Evolutionary conservation across 2,113 vertebrate species (phyloP), one percentile per base, ranked within the genome.

Genomic region (Coregonus clupeaformis): DNA sequence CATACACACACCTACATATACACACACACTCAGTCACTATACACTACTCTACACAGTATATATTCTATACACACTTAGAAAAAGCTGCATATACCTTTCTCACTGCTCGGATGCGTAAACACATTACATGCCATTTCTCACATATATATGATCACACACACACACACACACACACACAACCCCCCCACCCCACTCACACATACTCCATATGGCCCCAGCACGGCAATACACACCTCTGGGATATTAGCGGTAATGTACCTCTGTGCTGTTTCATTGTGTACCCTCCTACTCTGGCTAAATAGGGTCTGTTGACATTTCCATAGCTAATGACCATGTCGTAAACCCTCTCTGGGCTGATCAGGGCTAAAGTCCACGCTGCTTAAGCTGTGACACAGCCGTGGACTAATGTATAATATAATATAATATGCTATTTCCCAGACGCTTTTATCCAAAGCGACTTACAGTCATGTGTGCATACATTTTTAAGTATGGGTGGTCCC

Each of bases 291-390:
- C n/a, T 60, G 20, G n/a, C 57, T 22, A 22, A n/a, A 60, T 14
- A 29, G 12, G 24, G 63, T 57, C 12, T 86, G 78, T 87, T 89
- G 81, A 89, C 84, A 75, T n/a, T 81, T 76, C 67, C 49, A 32
- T 14, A 18, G 27, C 57, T 74, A 78, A 82, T 78, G 69, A 67
- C 57, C 75, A 11, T 5, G 25, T 73, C 11, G 71, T 86, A 82
- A 87, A 87, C 42, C 0, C 0, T 27, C 0, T 27, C 27, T 71
- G 7, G 3, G 29, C 20, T 72, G 32, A 20, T 36, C 62, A 5
- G 24, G 75, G 52, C 6, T 65, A 68, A 89, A 87, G 85, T 87
- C 73, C 84, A 80, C 36, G 11, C 55, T 12, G 30, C 30, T 6
- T 14, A 67, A 6, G 9, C 27, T 5, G 11, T 30, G 29, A 30